These are phyloP conservation scores for Vollenhovia emeryi DNA, from an alignment of 1,140 invertebrate genomes.

Conservation along the genomic window DNA sequence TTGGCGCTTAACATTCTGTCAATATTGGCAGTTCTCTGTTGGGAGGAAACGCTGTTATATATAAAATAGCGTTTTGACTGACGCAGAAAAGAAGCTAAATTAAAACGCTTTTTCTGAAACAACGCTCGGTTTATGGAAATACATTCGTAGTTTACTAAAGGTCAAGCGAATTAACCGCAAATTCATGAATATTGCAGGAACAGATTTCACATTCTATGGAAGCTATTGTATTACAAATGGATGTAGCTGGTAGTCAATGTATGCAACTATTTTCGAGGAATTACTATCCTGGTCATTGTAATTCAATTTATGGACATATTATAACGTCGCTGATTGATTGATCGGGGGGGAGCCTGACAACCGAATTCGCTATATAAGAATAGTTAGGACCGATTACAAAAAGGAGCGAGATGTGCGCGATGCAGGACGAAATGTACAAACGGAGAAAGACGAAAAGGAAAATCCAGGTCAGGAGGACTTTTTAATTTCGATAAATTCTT, in stretches of 20 bases:
- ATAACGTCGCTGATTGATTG: too few species aligned
- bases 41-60: not conserved
- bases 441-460: not conserved
- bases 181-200: conserved; percentile 27
- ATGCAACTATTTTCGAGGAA: conserved; percentile 18
- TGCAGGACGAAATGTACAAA: not conserved
- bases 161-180: conserved; percentile 7
- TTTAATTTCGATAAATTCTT: conserved; percentile 61
- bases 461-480: not conserved
- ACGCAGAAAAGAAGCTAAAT: not conserved
- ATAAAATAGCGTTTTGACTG: not conserved
- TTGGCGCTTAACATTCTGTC: not conserved
- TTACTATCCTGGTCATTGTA: conserved; percentile 11
- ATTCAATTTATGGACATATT: not conserved
- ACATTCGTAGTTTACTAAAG: conserved; percentile 10
- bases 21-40: not conserved
- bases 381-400: not conserved
- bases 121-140: not conserved
- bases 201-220: not conserved
- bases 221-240: conserved; percentile 8
- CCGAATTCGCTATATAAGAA: too few species aligned
- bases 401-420: not conserved
- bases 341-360: not conserved
- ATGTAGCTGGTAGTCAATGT: not conserved
- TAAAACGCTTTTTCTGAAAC: not conserved